phyloP scores from a whole-genome alignment of 2,113 vertebrate species.

The Phaetusa simplex region DNA sequence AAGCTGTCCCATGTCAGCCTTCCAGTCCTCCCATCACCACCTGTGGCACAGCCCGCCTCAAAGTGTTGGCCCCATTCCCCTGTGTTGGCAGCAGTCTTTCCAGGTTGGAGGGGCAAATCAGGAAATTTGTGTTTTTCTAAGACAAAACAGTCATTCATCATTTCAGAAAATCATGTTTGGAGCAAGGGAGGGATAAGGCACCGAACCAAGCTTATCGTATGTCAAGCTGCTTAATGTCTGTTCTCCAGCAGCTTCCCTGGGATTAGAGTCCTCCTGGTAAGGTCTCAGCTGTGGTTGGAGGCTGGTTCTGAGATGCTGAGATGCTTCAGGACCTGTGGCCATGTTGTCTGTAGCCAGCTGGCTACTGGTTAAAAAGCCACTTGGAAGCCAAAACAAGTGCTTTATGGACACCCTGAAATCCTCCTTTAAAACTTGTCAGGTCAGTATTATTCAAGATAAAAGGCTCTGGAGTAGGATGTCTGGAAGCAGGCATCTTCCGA shows the following conservation, averaged over 20 bases:
- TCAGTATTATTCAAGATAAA: not conserved
- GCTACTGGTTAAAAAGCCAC: not conserved
- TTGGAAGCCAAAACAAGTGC: not conserved
- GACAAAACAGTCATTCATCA: not conserved
- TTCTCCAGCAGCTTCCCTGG: not conserved
- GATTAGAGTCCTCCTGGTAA: not conserved
- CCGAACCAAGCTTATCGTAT: not conserved
- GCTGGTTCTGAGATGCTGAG: not conserved
- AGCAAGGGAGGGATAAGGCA: not conserved
- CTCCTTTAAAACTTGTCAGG: not conserved
- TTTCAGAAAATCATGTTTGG: not conserved
- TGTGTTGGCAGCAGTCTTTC: not conserved
- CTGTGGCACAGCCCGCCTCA: not conserved
- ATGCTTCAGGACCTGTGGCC: not conserved
- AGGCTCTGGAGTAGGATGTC: not conserved
- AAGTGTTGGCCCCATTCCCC: fast-evolving
- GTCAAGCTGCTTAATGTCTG: not conserved
- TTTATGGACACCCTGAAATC: not conserved
- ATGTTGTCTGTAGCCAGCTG: not conserved
- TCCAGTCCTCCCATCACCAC: not conserved
- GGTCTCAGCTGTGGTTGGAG: not conserved
- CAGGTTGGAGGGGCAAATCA: not conserved
- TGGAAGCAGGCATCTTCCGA: not conserved
- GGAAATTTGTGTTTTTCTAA: not conserved
- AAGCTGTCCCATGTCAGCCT: not conserved